Evolutionary conservation across 1,140 invertebrate species (phyloP), one percentile per base, ranked within the genome.

Genomic region (Pogonomyrmex barbatus): DNA sequence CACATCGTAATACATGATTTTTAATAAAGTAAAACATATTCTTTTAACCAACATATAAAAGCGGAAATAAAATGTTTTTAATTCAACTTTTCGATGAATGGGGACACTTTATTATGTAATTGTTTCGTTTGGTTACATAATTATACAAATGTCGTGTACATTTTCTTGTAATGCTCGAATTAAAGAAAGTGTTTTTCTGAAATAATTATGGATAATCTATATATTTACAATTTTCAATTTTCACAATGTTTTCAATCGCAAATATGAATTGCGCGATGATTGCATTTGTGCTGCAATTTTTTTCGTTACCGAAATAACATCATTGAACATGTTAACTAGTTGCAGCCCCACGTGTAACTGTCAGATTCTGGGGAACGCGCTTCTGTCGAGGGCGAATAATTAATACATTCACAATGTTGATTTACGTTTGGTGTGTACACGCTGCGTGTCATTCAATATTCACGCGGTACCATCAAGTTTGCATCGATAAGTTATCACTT

Each of bases 331-430:
- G 14, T 81, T 70, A 70, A 60, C 30, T 45, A 50, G 30, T 30
- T 73, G 33, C 68, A 75, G 52, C 42, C 10, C 10, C 24, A 42
- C 39, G 65, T 24, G 42, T 24, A 36, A n/a, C 54, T 83, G 79
- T 83, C 56, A 83, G 54, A 60, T 83, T 83, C 56, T 75, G 70
- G 68, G 24, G 17, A 75, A 83, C 42, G 39, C 24, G 68, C 54
- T 73, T n/a, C 42, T 83, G 79, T 50, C 36, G 68, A 56, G 42
- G 9, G 14, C 68, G 68, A 67, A 67, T 83, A 83, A 83, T 83
- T 83, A 83, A 83, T 83, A 83, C 68, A 83, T 83, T 83, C 42
- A 83, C 79, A 60, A 75, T 83, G 79, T 75, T 83, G 79, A 83
- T 83, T 83, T 83, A 62, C 52, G 79, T 83, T 73, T 75, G n/a